Conservation (phyloP, 92 coral and sea anemone species). For the Zoanthus sociatus region DNA sequence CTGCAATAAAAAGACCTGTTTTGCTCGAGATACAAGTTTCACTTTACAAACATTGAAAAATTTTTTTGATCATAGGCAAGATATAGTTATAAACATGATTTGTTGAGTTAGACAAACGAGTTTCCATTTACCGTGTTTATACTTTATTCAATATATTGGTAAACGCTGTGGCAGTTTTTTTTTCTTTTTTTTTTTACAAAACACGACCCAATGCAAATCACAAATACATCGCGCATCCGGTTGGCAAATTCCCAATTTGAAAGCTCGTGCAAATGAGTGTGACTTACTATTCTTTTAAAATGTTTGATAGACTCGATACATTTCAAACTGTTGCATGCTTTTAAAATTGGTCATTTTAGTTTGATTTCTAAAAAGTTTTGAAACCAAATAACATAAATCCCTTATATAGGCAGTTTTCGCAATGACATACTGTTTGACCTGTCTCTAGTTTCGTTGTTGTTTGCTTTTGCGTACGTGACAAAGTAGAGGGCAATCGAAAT, state of each 20-base stretch:
- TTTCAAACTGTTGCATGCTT: neutral
- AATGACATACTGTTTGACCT: neutral
- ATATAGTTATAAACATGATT: constrained; percentile 11
- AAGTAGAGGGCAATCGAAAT: neutral
- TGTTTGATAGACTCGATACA: constrained; percentile 1
- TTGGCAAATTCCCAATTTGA: constrained; percentile 12
- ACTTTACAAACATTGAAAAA: neutral
- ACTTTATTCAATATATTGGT: neutral
- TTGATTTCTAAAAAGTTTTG: neutral
- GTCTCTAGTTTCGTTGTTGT: neutral
- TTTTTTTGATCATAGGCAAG: constrained; percentile 27
- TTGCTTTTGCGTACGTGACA: constrained; percentile 41
- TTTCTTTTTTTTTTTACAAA: neutral
- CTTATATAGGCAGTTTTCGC: neutral
- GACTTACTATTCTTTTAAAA: neutral
- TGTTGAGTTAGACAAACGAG: constrained; percentile 8
- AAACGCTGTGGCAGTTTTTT: neutral
- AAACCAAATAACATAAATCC: neutral
- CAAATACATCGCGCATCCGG: constrained; percentile 23
- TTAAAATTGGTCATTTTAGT: neutral
- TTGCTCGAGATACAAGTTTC: neutral
- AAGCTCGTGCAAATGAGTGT: constrained; percentile 18
- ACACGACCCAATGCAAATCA: constrained; percentile 24
- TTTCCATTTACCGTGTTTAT: constrained; percentile 24
- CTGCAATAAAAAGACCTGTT: neutral